phyloP scores from a whole-genome alignment of 1,140 invertebrate genomes.

The Dinoponera quadriceps region DNA sequence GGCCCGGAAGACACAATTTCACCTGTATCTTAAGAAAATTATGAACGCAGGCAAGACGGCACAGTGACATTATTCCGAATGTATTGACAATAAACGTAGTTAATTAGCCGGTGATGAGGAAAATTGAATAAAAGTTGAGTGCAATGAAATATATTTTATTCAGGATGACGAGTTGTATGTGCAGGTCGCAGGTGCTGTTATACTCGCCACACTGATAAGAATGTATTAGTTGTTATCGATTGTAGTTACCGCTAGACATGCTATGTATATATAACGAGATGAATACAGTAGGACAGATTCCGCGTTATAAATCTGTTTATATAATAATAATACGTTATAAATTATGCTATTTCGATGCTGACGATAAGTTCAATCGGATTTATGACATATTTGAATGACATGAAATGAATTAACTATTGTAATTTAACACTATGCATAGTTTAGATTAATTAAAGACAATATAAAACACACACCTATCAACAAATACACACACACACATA shows the following conservation, averaged over 20 bases:
- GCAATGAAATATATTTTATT: conserved; percentile 72
- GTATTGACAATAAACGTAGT: conserved; percentile 83
- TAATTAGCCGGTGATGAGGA: conserved; percentile 65
- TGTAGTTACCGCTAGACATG: conserved; percentile 83
- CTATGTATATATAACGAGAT: conserved; percentile 83
- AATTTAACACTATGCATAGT: conserved; percentile 75
- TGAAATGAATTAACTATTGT: conserved; percentile 63
- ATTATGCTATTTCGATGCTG: conserved; percentile 79
- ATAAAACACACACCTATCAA: conserved; percentile 66
- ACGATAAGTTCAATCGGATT: conserved; percentile 81
- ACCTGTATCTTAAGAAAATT: conserved; percentile 39
- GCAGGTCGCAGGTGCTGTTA: conserved; percentile 21
- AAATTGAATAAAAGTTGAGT: conserved; percentile 66
- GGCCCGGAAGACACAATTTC: conserved; percentile 6
- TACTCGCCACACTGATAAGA: conserved; percentile 62
- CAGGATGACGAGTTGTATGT: conserved; percentile 57
- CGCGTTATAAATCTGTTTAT: conserved; percentile 77
- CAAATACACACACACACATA: neutral
- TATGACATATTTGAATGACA: conserved; percentile 37
- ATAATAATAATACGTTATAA: conserved; percentile 81
- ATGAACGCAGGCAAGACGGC: conserved; percentile 45
- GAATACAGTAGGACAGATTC: conserved; percentile 77
- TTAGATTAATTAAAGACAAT: conserved; percentile 79
- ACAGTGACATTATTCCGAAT: conserved; percentile 83
- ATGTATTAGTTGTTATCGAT: conserved; percentile 75